Evolutionary conservation across 2,797 vertebrate genomes (phyloP).

Genomic region (Oophaga sylvatica): DNA sequence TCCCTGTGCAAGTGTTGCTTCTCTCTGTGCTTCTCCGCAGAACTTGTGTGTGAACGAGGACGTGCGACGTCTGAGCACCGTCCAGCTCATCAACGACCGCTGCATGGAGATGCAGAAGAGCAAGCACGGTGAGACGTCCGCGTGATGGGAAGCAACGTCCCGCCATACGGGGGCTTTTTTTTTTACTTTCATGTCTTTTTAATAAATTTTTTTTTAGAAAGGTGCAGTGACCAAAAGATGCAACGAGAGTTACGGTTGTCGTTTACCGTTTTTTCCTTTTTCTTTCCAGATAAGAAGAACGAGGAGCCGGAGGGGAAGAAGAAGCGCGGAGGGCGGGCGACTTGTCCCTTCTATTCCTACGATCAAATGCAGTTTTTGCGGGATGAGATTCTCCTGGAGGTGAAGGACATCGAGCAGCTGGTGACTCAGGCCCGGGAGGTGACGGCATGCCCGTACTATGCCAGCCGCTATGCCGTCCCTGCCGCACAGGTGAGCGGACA

Average conservation of each 20-base stretch:
- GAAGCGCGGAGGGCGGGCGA: slow-evolving; percentile 66
- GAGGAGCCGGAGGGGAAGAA: slow-evolving; percentile 74
- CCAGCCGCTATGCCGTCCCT: slow-evolving; percentile 84
- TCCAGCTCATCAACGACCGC: slow-evolving; percentile 91
- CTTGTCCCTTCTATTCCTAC: slow-evolving; percentile 82
- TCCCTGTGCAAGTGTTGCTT: no score
- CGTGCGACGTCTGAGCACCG: slow-evolving; percentile 79
- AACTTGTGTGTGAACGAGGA: slow-evolving; percentile 93
- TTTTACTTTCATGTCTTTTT: no score
- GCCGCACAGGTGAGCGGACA: slow-evolving; percentile 83
- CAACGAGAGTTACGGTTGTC: background rate
- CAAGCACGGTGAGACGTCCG: slow-evolving; percentile 78
- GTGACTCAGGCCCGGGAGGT: slow-evolving; percentile 81
- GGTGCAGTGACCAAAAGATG: no score
- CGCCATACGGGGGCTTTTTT: background rate
- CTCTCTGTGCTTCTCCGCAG: slow-evolving; percentile 68
- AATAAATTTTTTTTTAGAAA: no score
- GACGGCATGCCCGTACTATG: slow-evolving; percentile 89
- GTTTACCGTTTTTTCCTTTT: background rate
- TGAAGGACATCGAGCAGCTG: slow-evolving; percentile 92
- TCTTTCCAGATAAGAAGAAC: slow-evolving; percentile 66
- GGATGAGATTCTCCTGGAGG: slow-evolving; percentile 82
- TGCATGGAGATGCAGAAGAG: slow-evolving; percentile 95
- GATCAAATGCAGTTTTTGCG: slow-evolving; percentile 85
- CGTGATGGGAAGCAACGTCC: no score